Conservation (phyloP, 2,113 vertebrate species). For the Silurus asotus region DNA sequence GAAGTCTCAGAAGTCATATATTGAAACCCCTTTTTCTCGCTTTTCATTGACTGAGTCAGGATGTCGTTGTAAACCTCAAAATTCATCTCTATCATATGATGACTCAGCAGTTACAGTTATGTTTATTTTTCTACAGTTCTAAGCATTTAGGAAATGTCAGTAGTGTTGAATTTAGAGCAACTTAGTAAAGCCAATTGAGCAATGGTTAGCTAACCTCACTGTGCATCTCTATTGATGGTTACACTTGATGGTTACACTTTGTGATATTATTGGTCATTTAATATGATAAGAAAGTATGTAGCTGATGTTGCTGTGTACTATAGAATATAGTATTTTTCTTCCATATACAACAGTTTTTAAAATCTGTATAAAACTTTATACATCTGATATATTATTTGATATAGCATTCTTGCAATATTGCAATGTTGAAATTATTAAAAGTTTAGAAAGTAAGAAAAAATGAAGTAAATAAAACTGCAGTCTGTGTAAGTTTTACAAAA, state of each 20-base stretch:
- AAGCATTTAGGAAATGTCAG: neutral
- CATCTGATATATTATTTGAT: neutral
- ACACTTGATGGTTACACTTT: neutral
- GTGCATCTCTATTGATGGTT: neutral
- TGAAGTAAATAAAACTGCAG: neutral
- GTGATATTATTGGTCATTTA: neutral
- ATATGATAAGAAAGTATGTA: neutral
- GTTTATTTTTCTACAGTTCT: neutral
- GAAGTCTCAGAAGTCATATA: conserved; percentile 47
- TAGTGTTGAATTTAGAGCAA: neutral
- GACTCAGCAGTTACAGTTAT: conserved; percentile 35
- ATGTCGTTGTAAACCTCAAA: conserved; percentile 62
- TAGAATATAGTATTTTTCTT: neutral
- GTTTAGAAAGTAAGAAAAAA: conserved; percentile 5
- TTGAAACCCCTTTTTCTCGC: conserved; percentile 42
- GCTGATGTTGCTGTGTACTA: no score
- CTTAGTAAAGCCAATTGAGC: neutral
- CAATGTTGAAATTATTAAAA: neutral
- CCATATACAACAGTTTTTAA: neutral
- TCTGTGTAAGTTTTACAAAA: conserved; percentile 39
- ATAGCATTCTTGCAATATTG: neutral
- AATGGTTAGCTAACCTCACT: neutral
- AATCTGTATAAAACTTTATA: neutral
- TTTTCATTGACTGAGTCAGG: conserved; percentile 49
- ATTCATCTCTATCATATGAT: conserved; percentile 4